Percentiles rank a stretch among this genome's conserved stretches.
Evolutionary conservation across 2,888 invertebrate species (phyloP).

Genomic region (Drosophila sordidula): DNA sequence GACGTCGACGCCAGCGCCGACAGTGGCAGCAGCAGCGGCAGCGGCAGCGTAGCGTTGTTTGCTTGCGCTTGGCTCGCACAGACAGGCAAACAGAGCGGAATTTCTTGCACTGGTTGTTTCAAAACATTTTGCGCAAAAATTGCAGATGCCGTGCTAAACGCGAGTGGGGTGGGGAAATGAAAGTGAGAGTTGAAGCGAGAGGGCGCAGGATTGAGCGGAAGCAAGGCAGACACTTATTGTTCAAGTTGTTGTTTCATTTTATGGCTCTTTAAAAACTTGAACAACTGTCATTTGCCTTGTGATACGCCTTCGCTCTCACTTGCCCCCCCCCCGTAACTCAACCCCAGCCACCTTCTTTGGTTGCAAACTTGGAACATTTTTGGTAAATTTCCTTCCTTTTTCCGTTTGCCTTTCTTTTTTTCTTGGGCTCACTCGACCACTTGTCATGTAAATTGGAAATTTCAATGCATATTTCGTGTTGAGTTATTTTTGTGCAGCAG

Average conservation of each 20-base stretch:
- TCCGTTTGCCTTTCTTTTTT: neutral
- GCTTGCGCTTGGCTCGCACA: slow-evolving; percentile 8
- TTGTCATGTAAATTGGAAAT: slow-evolving; percentile 75
- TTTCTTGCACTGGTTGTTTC: slow-evolving; percentile 36
- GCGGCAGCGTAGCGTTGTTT: slow-evolving; percentile 22
- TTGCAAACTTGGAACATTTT: neutral
- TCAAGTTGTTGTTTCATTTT: slow-evolving; percentile 45
- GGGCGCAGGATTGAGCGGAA: neutral
- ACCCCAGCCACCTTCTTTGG: neutral
- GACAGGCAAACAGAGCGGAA: slow-evolving; percentile 10
- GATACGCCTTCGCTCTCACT: neutral
- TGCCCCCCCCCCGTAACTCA: neutral
- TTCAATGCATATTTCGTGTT: slow-evolving; percentile 71
- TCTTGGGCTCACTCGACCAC: slow-evolving; percentile 11
- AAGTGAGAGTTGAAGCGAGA: neutral
- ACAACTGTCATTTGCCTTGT: slow-evolving; percentile 38
- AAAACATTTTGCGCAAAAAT: slow-evolving; percentile 42
- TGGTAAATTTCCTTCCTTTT: neutral
- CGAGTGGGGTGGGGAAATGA: neutral
- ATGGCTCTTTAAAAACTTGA: slow-evolving; percentile 59
- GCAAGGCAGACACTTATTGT: slow-evolving; percentile 31
- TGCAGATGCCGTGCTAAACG: neutral
- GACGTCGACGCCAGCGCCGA: slow-evolving; percentile 6
- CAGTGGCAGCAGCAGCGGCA: neutral
- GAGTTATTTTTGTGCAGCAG: slow-evolving; percentile 39